These are phyloP conservation scores for Sabellastarte sp. DNA, from an alignment of 2,888 invertebrate genomes.

Conservation along the genomic window DNA sequence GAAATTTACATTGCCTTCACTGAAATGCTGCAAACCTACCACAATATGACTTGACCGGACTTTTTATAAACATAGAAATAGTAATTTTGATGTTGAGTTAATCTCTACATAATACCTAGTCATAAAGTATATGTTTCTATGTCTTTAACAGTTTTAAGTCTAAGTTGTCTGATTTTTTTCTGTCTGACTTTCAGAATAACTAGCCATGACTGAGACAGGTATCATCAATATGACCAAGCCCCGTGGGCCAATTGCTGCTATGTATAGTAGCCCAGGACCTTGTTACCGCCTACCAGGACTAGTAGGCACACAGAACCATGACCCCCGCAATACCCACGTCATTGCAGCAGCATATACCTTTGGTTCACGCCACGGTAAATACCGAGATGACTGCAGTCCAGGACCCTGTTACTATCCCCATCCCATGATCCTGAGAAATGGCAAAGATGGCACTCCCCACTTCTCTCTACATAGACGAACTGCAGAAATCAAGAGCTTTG, in stretches of 20 bases:
- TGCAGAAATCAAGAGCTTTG: constrained; percentile 37
- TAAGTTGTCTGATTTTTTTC: too few species aligned
- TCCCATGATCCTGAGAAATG: constrained; percentile 38
- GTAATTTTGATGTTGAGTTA: too few species aligned
- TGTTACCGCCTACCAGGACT: constrained; percentile 40
- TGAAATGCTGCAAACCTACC: too few species aligned
- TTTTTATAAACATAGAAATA: too few species aligned
- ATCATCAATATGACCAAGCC: too few species aligned
- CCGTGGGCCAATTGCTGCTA: constrained; percentile 42
- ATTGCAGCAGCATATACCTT: constrained; percentile 35
- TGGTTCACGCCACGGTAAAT: constrained; percentile 33
- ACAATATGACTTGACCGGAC: too few species aligned
- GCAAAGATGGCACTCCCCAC: constrained; percentile 53
- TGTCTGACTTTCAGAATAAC: too few species aligned
- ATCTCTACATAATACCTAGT: too few species aligned
- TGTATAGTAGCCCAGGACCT: constrained; percentile 43
- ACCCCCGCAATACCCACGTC: constrained; percentile 37
- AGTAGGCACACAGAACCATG: constrained; percentile 35
- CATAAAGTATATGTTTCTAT: too few species aligned
- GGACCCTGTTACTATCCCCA: constrained; percentile 29
- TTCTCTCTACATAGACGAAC: constrained; percentile 50
- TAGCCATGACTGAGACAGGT: too few species aligned
- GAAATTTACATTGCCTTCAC: too few species aligned
- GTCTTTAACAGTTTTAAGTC: too few species aligned
- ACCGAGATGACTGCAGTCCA: constrained; percentile 24